Conservation (phyloP, 2,888 invertebrate species). For the Xestia c-nigrum region DNA sequence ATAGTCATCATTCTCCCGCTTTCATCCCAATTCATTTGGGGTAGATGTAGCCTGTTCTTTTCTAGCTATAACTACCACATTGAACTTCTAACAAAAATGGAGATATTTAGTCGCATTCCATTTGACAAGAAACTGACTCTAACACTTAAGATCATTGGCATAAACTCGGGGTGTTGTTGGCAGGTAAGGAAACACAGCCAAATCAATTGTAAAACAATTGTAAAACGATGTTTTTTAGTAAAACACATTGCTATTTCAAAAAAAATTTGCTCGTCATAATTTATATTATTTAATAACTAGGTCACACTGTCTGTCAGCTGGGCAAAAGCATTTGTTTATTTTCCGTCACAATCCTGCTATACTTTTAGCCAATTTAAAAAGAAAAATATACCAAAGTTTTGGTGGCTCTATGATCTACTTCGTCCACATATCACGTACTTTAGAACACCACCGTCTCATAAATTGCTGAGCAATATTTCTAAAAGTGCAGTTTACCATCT, state of each 20-base stretch:
- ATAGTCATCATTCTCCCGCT: too few relatives aligned
- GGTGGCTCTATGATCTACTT: background rate
- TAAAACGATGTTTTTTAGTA: too few relatives aligned
- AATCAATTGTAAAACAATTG: background rate
- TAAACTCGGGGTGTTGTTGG: background rate
- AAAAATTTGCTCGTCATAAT: background rate
- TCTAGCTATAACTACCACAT: background rate
- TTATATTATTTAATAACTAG: background rate
- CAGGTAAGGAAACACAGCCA: background rate
- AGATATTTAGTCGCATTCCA: background rate
- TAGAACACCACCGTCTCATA: background rate
- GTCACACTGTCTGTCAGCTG: background rate
- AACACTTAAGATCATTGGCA: background rate
- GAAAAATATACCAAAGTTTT: background rate
- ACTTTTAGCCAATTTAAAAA: background rate
- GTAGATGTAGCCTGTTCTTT: background rate
- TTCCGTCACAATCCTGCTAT: background rate
- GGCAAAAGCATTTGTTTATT: background rate
- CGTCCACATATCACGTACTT: background rate
- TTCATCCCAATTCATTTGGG: background rate
- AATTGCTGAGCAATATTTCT: background rate
- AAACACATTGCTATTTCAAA: background rate
- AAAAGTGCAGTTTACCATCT: background rate
- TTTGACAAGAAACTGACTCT: background rate
- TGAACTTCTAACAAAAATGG: background rate